Conservation (phyloP, 2,797 vertebrate species). For the Eurystomus glaucurus region DNA sequence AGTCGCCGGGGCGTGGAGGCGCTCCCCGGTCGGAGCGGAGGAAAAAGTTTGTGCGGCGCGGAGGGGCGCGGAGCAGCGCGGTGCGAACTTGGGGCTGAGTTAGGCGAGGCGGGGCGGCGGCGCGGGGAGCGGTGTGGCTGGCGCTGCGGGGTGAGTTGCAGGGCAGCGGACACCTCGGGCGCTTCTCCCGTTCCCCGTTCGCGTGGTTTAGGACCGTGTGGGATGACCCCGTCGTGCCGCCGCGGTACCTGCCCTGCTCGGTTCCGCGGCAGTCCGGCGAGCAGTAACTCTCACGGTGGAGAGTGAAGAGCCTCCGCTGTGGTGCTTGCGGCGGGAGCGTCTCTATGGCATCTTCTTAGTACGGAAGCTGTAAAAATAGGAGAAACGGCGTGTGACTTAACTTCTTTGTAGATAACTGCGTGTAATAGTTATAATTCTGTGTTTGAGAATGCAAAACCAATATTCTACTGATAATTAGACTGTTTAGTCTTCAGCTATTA, state of each 20-base stretch:
- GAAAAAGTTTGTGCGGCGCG: conserved; percentile 35
- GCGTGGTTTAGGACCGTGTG: rapidly evolving
- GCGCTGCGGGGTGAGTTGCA: rapidly evolving
- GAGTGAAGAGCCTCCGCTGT: not conserved
- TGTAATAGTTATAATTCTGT: not conserved
- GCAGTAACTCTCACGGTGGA: not conserved
- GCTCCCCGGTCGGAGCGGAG: not conserved
- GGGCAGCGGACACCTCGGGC: not conserved
- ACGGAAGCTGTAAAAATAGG: not conserved
- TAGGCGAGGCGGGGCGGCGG: not conserved
- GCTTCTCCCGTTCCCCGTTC: rapidly evolving
- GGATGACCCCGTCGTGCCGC: not conserved
- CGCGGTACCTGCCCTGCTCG: rapidly evolving
- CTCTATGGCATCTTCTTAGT: not conserved
- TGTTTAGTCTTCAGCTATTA: not conserved
- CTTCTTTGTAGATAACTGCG: not conserved
- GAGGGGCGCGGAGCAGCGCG: not conserved
- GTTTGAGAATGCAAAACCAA: not conserved
- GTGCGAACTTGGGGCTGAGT: conserved; percentile 23
- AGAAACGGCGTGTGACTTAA: not conserved
- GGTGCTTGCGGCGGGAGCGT: not conserved
- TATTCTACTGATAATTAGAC: not conserved
- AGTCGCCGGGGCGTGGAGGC: not conserved
- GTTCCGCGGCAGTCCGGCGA: not conserved
- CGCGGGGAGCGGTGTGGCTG: not conserved